Evolutionary conservation across 1,140 invertebrate species (phyloP), one percentile per base, ranked within the genome.

Genomic region (Drosophila subobscura): DNA sequence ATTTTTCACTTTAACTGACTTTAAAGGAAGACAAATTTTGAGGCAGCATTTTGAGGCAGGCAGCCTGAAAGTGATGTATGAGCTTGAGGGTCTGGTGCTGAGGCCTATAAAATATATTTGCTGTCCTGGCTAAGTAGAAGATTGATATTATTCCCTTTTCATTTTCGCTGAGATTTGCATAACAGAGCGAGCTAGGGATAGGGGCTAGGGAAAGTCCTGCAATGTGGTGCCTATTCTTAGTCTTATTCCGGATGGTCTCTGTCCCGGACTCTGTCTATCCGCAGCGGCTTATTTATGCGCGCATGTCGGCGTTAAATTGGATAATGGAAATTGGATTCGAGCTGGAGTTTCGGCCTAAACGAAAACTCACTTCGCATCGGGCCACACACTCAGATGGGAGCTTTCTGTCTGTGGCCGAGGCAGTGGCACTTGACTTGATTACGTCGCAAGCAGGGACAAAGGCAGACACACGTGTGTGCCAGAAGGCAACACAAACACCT

Each of bases 321-420:
- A 86, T 85, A 85, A 80, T 86, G 81, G 81, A 85, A 85, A 85
- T 86, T 86, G 81, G 81, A 86, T 85, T 86, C 64, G 14, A 64
- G 65, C 47, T 51, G 61, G 63, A 52, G 52, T 58, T 74, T 73
- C 27, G 53, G 47, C 49, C 41, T n/a, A 63, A 79, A 61, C 65
- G 54, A 59, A 73, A 79, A 45, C 51, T 41, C 20, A 8, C 12
- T 27, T 14, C 2, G 20, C 10, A 12, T 4, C 10, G 40, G 54
- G 50, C 23, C 29, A 50, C 29, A 50, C 53, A 14, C 20, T 45
- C 41, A 66, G 25, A 45, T 56, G 53, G 53, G 63, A 86, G 85
- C 55, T 76, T 73, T 68, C 33, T 40, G n/a, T 72, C 22, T 42
- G n/a, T 5, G 72, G 55, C 25, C 50, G 16, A 42, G 66, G 59